Conservation (phyloP, 2,888 invertebrate genomes). For the Cheilosia urbana region DNA sequence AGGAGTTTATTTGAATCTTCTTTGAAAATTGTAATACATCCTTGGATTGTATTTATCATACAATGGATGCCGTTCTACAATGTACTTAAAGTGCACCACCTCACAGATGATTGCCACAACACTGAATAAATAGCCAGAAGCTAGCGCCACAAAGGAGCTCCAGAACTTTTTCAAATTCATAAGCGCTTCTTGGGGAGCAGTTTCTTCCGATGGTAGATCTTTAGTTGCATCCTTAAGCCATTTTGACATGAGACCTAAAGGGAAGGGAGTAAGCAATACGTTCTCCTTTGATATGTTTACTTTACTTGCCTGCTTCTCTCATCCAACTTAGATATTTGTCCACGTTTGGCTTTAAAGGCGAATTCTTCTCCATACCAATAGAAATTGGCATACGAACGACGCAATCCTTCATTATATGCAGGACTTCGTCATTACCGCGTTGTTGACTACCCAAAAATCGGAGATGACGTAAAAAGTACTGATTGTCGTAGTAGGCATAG, state of each 20-base stretch:
- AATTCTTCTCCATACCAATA: conserved; percentile 92
- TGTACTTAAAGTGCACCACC: conserved; percentile 87
- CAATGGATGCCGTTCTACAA: conserved; percentile 88
- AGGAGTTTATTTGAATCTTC: conserved; percentile 32
- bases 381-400: conserved; percentile 92
- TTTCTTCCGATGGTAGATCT: conserved; percentile 85
- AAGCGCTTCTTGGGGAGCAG: conserved; percentile 88
- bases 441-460: conserved; percentile 86
- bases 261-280: not conserved
- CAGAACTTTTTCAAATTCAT: conserved; percentile 92
- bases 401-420: conserved; percentile 93
- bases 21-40: conserved; percentile 79
- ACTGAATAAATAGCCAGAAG: conserved; percentile 88
- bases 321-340: conserved; percentile 88
- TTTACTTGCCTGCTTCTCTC: conserved; percentile 87
- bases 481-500: conserved; percentile 92
- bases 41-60: conserved; percentile 87
- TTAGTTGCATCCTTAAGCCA: conserved; percentile 91
- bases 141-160: conserved; percentile 90
- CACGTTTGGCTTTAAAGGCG: conserved; percentile 89
- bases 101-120: conserved; percentile 86
- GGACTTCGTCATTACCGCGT: conserved; percentile 79
- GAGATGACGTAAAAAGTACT: conserved; percentile 88
- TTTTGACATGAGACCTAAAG: conserved; percentile 89
- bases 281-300: not conserved